Conservation (phyloP, 2,888 invertebrate species). For the Vanessa cardui region DNA sequence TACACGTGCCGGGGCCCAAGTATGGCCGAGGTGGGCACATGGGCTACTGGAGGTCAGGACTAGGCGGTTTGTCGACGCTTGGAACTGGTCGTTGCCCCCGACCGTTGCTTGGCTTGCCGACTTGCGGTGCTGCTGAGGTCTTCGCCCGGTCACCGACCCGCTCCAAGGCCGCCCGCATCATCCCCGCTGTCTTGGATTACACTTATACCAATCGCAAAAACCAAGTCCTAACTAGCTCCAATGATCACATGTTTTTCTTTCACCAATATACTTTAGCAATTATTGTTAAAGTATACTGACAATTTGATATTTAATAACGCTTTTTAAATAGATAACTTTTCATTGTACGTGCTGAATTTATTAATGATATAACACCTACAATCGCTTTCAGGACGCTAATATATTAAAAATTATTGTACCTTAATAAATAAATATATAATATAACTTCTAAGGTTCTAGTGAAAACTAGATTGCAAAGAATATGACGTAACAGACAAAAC, state of each 20-base stretch:
- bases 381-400: too few species aligned
- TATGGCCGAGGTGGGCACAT: constrained; percentile 33
- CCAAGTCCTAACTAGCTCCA: constrained; percentile 32
- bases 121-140: constrained; percentile 75
- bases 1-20: constrained; percentile 34
- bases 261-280: not conserved
- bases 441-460: too few species aligned
- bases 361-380: too few species aligned
- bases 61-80: constrained; percentile 58
- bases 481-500: too few species aligned
- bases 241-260: constrained; percentile 3
- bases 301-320: too few species aligned
- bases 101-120: constrained; percentile 76
- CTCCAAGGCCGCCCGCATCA: constrained; percentile 80
- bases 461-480: too few species aligned
- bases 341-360: too few species aligned
- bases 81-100: constrained; percentile 80
- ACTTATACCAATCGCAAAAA: constrained; percentile 67
- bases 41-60: constrained; percentile 56
- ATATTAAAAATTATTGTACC: too few species aligned
- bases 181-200: constrained; percentile 69
- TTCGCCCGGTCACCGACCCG: constrained; percentile 82
- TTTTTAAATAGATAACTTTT: too few species aligned
- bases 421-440: too few species aligned
- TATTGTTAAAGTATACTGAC: too few species aligned